Base-by-base conservation (phyloP, 1,140 invertebrate genomes). In the Meloidogyne floridensis region DNA sequence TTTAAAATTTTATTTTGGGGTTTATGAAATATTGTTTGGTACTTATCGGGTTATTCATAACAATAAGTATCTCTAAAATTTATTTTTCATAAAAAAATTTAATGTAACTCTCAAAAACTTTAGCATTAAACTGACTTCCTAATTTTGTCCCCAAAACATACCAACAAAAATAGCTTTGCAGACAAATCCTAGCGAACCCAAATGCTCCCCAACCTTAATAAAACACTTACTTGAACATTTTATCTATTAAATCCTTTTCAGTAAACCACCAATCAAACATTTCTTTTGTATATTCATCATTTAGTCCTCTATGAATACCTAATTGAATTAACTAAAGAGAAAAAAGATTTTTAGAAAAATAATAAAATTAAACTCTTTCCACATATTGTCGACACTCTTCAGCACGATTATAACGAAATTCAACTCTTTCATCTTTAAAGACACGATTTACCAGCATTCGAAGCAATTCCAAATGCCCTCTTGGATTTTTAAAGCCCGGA, bases 201-300 rank as follows among this genome's bases (percentile, higher is more conserved):
- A 6, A 6, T 47, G 4, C 47, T 47, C 7, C 47, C 32, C 32
- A 32, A 32, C 32, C 32, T 32, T 32, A 47, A 6, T 47, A 47
- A 47, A 47, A 47, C 4, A 6, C 7, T 47, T 59, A 65, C 59
- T 6, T 65, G 43, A 82, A 83, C 83, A 88, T 82, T 73, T 88
- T 88, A 15, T 82, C 81, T 20, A 82, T 69, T 8, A 88, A 72
- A 75, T 84, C 82, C 54, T 82, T 80, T 72, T 88, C 87, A 18
- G 81, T 75, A 10, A 88, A 72, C 87, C 87, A 88, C 87, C 87
- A 88, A 18, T 85, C 70, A 32, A 86, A 75, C 87, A 88, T 88
- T 76, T 88, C 85, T 10, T 78, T 69, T n/a, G 87, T 88, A 72
- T 88, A 87, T 43, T 83, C 83, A 70, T 88, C 86, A 69, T 83